These are phyloP conservation scores for Lophotriccus pileatus DNA, from an alignment of 2,797 vertebrate genomes.

Conservation along the genomic window DNA sequence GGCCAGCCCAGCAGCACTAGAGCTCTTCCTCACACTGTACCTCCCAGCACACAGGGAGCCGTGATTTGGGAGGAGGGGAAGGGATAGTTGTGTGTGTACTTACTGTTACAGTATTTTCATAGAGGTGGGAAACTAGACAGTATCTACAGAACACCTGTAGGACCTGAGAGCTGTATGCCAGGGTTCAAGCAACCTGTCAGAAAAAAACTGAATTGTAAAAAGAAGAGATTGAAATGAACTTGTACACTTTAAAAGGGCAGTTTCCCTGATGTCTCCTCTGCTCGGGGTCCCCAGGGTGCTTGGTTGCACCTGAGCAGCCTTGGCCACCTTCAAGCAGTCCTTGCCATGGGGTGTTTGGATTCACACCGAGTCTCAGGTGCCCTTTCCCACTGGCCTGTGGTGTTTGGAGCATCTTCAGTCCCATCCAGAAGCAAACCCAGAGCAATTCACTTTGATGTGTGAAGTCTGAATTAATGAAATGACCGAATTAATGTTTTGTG, in stretches of 20 bases:
- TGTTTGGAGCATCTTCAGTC: slow-evolving; percentile 4
- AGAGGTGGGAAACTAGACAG: background rate
- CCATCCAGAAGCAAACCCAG: slow-evolving; percentile 36
- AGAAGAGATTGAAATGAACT: background rate
- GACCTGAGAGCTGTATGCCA: background rate
- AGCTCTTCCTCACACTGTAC: rapidly evolving
- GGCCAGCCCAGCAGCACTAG: background rate
- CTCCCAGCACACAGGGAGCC: background rate
- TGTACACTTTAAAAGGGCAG: background rate
- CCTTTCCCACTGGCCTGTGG: background rate
- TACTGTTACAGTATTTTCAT: background rate
- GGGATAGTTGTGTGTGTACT: background rate
- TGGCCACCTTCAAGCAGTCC: background rate
- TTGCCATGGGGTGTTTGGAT: rapidly evolving
- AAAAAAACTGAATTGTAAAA: background rate
- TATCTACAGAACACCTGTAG: background rate
- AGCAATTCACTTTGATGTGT: slow-evolving; percentile 62
- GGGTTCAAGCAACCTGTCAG: background rate
- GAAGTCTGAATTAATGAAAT: slow-evolving; percentile 60
- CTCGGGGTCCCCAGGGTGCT: background rate
- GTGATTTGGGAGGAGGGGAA: background rate
- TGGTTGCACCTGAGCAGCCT: background rate
- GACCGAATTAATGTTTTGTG: slow-evolving; percentile 49
- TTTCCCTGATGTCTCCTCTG: background rate
- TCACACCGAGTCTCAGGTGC: background rate